phyloP scores from a whole-genome alignment of 2,888 invertebrate genomes.

The Pachydiplax longipennis region DNA sequence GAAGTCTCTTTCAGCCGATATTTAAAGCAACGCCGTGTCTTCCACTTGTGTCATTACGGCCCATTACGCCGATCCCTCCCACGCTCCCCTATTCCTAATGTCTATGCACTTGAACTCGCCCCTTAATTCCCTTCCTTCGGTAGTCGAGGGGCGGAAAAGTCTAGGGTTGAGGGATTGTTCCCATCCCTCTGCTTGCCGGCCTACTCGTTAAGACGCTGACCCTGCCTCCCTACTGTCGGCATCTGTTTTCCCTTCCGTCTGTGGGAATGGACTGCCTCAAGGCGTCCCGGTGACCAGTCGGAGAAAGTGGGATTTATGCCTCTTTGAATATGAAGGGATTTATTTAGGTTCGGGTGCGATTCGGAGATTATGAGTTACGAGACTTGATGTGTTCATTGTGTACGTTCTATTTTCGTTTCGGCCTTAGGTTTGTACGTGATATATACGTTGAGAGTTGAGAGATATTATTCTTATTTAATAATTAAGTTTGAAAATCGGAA shows the following conservation, averaged over 20 bases:
- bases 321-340: not conserved
- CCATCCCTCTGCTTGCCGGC: not conserved
- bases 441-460: no score
- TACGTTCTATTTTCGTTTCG: no score
- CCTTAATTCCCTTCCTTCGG: not conserved
- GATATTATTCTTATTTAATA: no score
- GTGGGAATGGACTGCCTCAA: not conserved
- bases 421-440: no score
- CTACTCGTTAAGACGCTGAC: not conserved
- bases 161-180: not conserved
- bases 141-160: not conserved
- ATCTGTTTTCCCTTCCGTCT: slow-evolving; percentile 1
- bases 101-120: not conserved
- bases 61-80: not conserved
- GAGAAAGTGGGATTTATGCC: not conserved
- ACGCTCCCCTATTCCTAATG: not conserved
- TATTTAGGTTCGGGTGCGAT: not conserved
- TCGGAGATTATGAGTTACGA: no score
- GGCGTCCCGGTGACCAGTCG: not conserved
- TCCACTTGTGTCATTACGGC: not conserved
- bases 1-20: no score
- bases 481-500: no score
- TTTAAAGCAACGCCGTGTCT: no score
- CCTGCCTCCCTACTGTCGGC: not conserved
- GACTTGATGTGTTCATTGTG: no score